A percentile compares a stretch with the other conserved stretches of the same genome.
These are phyloP conservation scores for Oreochromis tanganicae DNA, from an alignment of 2,113 vertebrate genomes.

Conservation along the genomic window DNA sequence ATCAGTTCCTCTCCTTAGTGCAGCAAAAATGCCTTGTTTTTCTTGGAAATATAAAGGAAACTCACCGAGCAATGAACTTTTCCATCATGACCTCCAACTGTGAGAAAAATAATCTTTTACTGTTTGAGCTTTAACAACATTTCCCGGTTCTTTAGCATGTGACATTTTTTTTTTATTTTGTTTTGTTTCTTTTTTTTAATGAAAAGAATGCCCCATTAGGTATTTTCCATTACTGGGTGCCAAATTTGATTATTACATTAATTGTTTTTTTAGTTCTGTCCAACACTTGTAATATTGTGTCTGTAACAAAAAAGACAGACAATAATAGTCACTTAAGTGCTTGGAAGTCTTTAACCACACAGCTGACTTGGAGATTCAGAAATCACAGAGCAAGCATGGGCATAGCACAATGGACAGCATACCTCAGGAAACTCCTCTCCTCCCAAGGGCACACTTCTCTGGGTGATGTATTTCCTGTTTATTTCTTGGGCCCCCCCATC, in stretches of 20 bases:
- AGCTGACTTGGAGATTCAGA: neutral
- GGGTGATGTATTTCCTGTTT: constrained; percentile 65
- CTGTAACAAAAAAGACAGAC: neutral
- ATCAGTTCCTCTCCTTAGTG: neutral
- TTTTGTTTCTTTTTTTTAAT: neutral
- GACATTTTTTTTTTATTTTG: neutral
- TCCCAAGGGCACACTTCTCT: constrained; percentile 31
- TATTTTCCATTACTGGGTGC: constrained; percentile 28
- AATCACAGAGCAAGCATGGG: neutral
- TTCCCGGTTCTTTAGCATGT: neutral
- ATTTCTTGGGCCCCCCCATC: constrained; percentile 2
- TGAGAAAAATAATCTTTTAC: neutral
- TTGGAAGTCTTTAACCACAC: neutral
- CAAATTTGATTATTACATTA: neutral
- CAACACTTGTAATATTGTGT: neutral
- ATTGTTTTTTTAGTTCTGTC: neutral
- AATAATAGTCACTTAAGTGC: neutral
- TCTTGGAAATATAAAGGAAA: constrained; percentile 19
- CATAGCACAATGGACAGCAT: constrained; percentile 12
- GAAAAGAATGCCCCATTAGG: constrained; percentile 3
- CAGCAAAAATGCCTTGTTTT: constrained; percentile 44
- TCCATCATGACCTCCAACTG: constrained; percentile 8
- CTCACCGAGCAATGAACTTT: neutral
- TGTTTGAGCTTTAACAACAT: neutral
- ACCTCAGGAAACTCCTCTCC: constrained; percentile 40